These are phyloP conservation scores for Barbus barbus DNA, from an alignment of 2,113 vertebrate genomes.

Conservation along the genomic window DNA sequence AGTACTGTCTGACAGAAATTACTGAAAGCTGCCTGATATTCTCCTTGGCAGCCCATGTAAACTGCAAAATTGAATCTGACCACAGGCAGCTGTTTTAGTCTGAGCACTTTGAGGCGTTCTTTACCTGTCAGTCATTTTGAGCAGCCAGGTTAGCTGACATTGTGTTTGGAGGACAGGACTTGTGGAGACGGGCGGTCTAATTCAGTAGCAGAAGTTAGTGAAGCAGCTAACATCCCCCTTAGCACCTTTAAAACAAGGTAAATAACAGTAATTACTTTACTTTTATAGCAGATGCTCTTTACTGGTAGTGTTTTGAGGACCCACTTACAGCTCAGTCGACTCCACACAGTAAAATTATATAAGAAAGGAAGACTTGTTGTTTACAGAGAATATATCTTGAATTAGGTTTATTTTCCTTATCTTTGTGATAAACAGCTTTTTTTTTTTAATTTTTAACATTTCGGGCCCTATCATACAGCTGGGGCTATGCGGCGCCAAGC, in stretches of 20 bases:
- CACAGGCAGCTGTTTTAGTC: not conserved
- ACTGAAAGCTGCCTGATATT: not conserved
- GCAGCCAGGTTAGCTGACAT: not conserved
- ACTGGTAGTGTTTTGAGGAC: not conserved
- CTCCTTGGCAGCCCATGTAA: not conserved
- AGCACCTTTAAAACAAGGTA: conserved; percentile 33
- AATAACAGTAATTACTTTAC: conserved; percentile 50
- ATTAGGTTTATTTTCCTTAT: not conserved
- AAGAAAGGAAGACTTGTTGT: not conserved
- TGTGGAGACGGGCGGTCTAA: not conserved
- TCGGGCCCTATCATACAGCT: too few relatives aligned
- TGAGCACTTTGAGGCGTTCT: not conserved
- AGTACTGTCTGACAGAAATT: not conserved
- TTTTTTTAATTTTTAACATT: not conserved
- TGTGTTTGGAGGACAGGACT: not conserved
- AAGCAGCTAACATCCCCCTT: not conserved
- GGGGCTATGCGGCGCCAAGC: too few relatives aligned
- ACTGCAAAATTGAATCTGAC: not conserved
- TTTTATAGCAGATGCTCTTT: conserved; percentile 34
- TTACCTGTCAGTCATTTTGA: not conserved
- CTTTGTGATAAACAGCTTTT: not conserved
- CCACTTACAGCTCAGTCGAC: not conserved
- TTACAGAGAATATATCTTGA: not conserved
- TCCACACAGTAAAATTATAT: not conserved
- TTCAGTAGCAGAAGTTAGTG: not conserved